Percentiles rank a stretch among this genome's conserved stretches.
phyloP scores from a whole-genome alignment of 2,888 invertebrate genomes.

The Amphipoea oculea region DNA sequence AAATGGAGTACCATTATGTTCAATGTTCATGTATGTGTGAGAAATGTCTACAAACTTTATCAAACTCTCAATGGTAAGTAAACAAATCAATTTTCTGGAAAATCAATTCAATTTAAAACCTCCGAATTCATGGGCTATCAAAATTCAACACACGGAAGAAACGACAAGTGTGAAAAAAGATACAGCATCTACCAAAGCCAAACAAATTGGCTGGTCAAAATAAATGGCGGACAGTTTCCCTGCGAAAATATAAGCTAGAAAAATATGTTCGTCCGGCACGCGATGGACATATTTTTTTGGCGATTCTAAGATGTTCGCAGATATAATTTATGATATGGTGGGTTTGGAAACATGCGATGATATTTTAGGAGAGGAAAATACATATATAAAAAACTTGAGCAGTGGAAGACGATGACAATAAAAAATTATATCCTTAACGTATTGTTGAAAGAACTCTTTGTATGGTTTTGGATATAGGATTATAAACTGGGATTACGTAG shows the following conservation, averaged over 20 bases:
- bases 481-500: background rate
- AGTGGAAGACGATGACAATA: background rate
- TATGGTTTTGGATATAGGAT: background rate
- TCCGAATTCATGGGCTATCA: slow-evolving; percentile 12
- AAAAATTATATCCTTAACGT: background rate
- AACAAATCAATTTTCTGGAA: background rate
- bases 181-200: slow-evolving; percentile 45
- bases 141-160: slow-evolving; percentile 37
- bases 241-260: slow-evolving; percentile 48
- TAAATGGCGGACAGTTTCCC: slow-evolving; percentile 51
- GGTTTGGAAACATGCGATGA: slow-evolving; percentile 14
- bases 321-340: slow-evolving; percentile 44
- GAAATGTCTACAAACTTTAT: background rate
- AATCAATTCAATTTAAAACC: slow-evolving; percentile 4
- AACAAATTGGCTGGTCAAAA: slow-evolving; percentile 63
- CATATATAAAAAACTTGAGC: background rate
- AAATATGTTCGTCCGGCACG: slow-evolving; percentile 49
- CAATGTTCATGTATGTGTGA: background rate
- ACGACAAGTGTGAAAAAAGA: slow-evolving; percentile 47
- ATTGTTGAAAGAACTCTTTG: background rate
- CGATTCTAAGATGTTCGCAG: slow-evolving; percentile 26
- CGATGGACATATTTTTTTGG: slow-evolving; percentile 53
- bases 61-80: background rate
- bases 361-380: slow-evolving; percentile 12
- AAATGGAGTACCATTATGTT: background rate